Evolutionary conservation across 2,888 invertebrate species (phyloP), one percentile per base, ranked within the genome.

Genomic region (Hybos culiciformis): DNA sequence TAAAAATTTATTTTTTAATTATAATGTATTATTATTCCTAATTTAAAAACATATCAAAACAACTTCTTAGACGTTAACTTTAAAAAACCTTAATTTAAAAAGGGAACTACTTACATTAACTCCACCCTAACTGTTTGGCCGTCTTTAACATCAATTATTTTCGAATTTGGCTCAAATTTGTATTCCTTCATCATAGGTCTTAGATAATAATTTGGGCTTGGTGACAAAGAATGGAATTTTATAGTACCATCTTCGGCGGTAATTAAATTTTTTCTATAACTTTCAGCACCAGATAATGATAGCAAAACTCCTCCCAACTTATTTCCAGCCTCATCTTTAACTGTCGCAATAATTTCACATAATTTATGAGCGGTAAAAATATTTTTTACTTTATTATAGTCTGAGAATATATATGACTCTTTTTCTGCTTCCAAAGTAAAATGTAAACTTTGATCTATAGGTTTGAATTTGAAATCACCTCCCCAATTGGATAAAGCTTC

Each of bases 101-200:
- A 24, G 14, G 43, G 24, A 41, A 19, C 50, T 44, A 54, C 62
- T 58, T 54, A 65, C 64, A 55, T 50, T 33, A 65, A 53, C 31
- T 58, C 54, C 7, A 64, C 56, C 38, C 59, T 51, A 19, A 60
- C n/a, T 34, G 78, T 75, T 46, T 74, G 71, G 0, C 85, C 85
- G 63, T 83, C 82, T 29, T 70, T 67, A 11, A 94, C 78, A 39
- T 78, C 71, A 39, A 94, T 80, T 60, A 90, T 83, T 59, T 84
- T 81, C 23, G 91, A 88, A 29, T 80, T 74, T 1, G 96, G 96
- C 43, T 81, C 75, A 69, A 98, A 97, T 54, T 77, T 77, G 69
- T 91, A 98, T 69, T 98, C 97, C 68, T 97, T 96, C 81, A 96
- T 83, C 78, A 94, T 84, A 2, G 96, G 91, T 48, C 88, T 77